Conservation (phyloP, 2,113 vertebrate species). For the Columbina picui region DNA sequence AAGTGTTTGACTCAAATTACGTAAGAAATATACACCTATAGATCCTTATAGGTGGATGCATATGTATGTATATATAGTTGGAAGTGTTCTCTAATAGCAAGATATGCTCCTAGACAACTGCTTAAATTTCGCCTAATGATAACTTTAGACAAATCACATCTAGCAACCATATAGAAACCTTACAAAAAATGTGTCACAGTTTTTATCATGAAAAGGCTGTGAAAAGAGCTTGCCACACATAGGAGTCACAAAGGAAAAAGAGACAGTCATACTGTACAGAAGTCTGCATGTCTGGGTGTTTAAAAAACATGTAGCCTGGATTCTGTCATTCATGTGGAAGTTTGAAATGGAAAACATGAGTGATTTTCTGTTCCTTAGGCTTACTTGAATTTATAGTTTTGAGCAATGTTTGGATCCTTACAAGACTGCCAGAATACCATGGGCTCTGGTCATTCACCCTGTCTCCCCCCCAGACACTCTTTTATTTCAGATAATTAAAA, state of each 20-base stretch:
- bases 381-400: not conserved
- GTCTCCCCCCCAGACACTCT: not conserved
- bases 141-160: not conserved
- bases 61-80: not conserved
- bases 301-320: not conserved
- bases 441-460: not conserved
- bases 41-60: not conserved
- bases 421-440: not conserved
- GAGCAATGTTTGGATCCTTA: accelerated
- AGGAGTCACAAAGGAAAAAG: not conserved
- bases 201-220: not conserved
- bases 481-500: slow-evolving; percentile 24
- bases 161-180: not conserved
- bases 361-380: not conserved
- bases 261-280: not conserved
- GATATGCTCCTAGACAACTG: not conserved
- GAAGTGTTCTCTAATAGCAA: not conserved
- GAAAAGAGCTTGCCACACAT: not conserved
- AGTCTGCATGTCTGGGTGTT: not conserved
- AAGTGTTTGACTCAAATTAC: not conserved
- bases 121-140: not conserved
- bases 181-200: not conserved
- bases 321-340: not conserved
- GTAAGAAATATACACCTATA: not conserved
- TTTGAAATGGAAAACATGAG: not conserved